Evolutionary conservation across 2,888 invertebrate species (phyloP), one percentile per base, ranked within the genome.

Genomic region (Noctua janthe): DNA sequence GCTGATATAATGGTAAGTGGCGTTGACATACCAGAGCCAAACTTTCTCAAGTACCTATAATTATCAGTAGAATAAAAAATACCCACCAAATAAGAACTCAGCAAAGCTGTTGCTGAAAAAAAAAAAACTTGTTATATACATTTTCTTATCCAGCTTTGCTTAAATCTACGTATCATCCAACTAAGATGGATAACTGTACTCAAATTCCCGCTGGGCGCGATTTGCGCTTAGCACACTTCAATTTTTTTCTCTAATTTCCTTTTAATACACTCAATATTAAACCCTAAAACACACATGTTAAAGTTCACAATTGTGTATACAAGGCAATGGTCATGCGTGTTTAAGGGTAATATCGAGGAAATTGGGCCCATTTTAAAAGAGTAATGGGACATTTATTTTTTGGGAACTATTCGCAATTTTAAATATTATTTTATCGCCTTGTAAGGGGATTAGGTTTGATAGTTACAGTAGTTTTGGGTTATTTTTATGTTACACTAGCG

Each of bases 291-390:
- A 0, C 13, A 4, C 0, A 0, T 0, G 0, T 54, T 85, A 91
- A 83, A 79, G 88, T 73, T 77, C n/a, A 76, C 29, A 84, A 82
- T 90, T 35, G 76, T 29, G 10, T 81, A 62, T 49, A 5, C 23
- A n/a, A 1, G 23, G 66, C 83, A 91, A 78, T 89, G 90, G 92
- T 92, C 93, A 93, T 95, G 95, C 96, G 95, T 96, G 96, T 92
- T 93, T 91, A 88, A 91, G 92, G 93, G 93, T 93, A 94, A 94
- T 96, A 94, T 94, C 91, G 90, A 81, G 91, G 89, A 95, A 95
- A 95, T 96, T 94, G 96, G 89, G 89, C 91, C 94, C 94, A 94
- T 96, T 96, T 95, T 94, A 94, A 94, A 95, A 94, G 95, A 96
- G 94, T 94, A 95, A 95, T 96, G 93, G 94, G 94, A 95, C 95